phyloP scores from a whole-genome alignment of 37 sponge, comb jelly and placozoan genomes.

The Sycon ciliatum region DNA sequence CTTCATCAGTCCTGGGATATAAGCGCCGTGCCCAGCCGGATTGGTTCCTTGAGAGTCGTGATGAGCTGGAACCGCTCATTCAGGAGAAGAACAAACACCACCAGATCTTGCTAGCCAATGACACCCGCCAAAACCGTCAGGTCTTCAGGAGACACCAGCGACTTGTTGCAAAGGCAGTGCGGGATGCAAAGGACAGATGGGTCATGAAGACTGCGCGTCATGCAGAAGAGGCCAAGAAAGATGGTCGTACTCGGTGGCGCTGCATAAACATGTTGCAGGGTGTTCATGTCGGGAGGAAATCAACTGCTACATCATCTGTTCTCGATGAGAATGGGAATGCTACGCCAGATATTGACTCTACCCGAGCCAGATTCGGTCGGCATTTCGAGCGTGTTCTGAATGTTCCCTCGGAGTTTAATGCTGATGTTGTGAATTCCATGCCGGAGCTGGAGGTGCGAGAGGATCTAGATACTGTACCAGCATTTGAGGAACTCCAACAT shows the following conservation, averaged over 20 bases:
- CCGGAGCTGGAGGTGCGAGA: not conserved
- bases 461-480: not conserved
- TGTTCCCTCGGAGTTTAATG: not conserved
- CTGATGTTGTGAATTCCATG: not conserved
- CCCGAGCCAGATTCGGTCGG: not conserved
- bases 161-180: constrained; percentile 5
- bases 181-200: not conserved
- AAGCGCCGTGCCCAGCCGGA: not conserved
- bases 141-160: not conserved
- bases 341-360: too few species aligned
- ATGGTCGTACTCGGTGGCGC: constrained; percentile 2
- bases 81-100: not conserved
- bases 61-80: not conserved
- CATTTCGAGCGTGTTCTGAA: not conserved
- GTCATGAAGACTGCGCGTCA: not conserved
- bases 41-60: not conserved
- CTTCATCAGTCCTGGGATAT: too few species aligned
- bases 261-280: too few species aligned
- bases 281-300: too few species aligned
- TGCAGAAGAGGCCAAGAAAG: constrained; percentile 10
- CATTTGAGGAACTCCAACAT: not conserved
- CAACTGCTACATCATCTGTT: too few species aligned
- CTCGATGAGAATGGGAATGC: too few species aligned
- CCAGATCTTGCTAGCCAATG: not conserved
- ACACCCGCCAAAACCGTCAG: not conserved